These are phyloP conservation scores for Spheniscus humboldti DNA, from an alignment of 2,797 vertebrate species.

Conservation along the genomic window DNA sequence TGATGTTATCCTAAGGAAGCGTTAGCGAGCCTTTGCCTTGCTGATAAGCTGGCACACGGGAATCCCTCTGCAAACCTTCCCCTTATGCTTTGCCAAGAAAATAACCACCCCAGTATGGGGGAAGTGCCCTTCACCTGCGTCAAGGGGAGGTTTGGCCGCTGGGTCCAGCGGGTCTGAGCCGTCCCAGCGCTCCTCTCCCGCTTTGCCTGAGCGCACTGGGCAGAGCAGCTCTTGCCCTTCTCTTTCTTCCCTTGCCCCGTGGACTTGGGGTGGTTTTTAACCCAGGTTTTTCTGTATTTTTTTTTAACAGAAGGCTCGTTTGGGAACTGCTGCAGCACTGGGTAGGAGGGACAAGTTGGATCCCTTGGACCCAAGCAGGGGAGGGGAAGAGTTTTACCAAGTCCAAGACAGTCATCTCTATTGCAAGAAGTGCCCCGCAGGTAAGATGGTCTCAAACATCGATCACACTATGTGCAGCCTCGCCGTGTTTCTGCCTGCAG, in stretches of 20 bases:
- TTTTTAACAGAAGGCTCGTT: neutral
- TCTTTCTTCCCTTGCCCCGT: rapidly evolving
- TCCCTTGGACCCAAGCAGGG: neutral
- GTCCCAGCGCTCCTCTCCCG: neutral
- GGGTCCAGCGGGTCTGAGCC: neutral
- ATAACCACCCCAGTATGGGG: neutral
- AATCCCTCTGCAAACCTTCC: neutral
- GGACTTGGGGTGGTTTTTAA: neutral
- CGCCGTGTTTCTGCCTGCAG: rapidly evolving
- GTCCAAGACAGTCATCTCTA: rapidly evolving
- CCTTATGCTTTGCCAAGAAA: neutral
- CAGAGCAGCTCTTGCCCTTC: neutral
- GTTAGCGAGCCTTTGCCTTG: neutral
- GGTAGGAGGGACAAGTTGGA: neutral
- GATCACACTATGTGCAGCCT: neutral
- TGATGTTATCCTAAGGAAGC: neutral
- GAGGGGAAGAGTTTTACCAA: neutral
- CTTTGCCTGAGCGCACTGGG: rapidly evolving
- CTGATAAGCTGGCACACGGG: neutral
- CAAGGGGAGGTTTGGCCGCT: neutral
- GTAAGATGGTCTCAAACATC: neutral
- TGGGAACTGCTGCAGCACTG: rapidly evolving
- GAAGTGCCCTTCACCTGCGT: neutral
- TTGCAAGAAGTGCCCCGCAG: neutral
- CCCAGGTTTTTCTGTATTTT: rapidly evolving